Conservation (phyloP, 2,888 invertebrate species). For the Seira sanloemensis region DNA sequence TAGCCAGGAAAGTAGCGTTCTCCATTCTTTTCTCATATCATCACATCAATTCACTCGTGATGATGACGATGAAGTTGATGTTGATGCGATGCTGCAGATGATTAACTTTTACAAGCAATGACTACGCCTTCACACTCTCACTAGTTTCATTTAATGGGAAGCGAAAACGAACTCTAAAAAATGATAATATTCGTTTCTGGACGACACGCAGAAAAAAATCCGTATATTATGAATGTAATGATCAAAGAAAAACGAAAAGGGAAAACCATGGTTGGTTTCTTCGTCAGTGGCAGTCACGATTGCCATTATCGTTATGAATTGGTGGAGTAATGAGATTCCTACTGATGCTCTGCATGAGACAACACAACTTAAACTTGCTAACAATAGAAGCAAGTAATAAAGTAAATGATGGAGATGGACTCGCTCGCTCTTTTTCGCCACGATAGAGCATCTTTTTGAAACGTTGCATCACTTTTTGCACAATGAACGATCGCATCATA, state of each 20-base stretch:
- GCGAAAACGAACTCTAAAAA: neutral
- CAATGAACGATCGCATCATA: neutral
- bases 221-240: neutral
- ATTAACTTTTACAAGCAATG: slow-evolving; percentile 13
- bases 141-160: neutral
- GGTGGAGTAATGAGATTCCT: slow-evolving; percentile 26
- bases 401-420: neutral
- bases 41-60: slow-evolving; percentile 20
- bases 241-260: neutral
- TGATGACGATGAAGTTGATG: neutral
- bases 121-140: slow-evolving; percentile 4
- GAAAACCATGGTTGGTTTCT: neutral
- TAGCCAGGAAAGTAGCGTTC: neutral
- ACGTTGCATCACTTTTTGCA: neutral
- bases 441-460: too few species aligned
- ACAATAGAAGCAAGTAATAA: neutral
- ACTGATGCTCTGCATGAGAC: slow-evolving; percentile 23
- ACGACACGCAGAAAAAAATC: neutral
- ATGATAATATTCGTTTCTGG: neutral
- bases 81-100: neutral
- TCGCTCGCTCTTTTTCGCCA: neutral
- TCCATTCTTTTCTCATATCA: slow-evolving; percentile 1
- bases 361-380: neutral
- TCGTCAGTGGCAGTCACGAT: slow-evolving; percentile 22
- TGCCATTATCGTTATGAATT: slow-evolving; percentile 24